Evolutionary conservation across 2,797 vertebrate species (phyloP).

Genomic region (Labeo calbasu): DNA sequence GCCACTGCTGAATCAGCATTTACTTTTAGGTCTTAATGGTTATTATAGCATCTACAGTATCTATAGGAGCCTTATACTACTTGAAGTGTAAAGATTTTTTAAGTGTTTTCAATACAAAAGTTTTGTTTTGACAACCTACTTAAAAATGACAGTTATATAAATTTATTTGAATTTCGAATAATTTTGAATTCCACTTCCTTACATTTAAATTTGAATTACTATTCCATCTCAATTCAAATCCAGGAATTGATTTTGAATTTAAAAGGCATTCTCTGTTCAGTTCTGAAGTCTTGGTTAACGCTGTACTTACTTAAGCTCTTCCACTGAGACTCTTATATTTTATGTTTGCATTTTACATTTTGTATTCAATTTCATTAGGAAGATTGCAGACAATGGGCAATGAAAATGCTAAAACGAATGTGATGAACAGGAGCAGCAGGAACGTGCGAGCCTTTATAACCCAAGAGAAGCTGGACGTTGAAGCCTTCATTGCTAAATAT

Average conservation of each 20-base stretch:
- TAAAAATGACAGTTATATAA: no score
- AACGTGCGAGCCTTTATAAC: conserved; percentile 66
- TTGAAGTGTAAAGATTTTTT: not conserved
- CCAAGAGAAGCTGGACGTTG: conserved; percentile 57
- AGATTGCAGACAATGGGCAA: conserved; percentile 66
- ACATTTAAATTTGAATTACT: not conserved
- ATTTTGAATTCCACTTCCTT: not conserved
- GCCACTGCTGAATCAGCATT: not conserved
- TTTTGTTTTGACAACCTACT: no score
- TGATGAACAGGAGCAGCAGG: conserved; percentile 70
- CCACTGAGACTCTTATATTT: not conserved
- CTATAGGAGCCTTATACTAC: not conserved
- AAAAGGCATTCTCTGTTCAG: not conserved
- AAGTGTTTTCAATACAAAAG: not conserved
- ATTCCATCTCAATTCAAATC: not conserved
- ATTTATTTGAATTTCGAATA: not conserved
- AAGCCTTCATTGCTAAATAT: conserved; percentile 61
- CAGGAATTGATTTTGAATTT: not conserved
- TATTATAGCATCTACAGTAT: not conserved
- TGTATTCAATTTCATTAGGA: conserved; percentile 12
- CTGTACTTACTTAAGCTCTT: not conserved
- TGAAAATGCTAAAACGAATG: conserved; percentile 36
- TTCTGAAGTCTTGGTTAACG: not conserved
- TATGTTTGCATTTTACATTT: not conserved
- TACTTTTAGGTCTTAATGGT: not conserved